phyloP scores from a whole-genome alignment of 2,888 invertebrate species.

The Chrysina gloriosa region DNA sequence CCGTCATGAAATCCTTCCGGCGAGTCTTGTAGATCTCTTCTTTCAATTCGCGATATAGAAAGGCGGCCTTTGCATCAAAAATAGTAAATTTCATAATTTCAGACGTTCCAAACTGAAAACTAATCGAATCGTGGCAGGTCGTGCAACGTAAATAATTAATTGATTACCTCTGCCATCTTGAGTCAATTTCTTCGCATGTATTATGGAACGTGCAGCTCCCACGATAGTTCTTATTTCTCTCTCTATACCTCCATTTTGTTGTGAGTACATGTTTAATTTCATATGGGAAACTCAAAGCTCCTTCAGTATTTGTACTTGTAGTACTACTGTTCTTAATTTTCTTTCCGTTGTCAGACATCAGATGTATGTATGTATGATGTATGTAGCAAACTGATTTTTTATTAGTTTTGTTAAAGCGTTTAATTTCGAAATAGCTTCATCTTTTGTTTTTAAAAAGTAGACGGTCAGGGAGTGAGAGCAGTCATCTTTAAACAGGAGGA shows the following conservation, averaged over 20 bases:
- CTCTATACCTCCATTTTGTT: conserved; percentile 60
- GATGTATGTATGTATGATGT: conserved; percentile 46
- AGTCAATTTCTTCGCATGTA: conserved; percentile 50
- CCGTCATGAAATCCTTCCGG: conserved; percentile 19
- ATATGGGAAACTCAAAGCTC: background rate
- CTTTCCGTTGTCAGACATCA: conserved; percentile 37
- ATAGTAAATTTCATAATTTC: conserved; percentile 42
- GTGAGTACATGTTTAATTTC: conserved; percentile 53
- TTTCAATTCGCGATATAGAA: conserved; percentile 30
- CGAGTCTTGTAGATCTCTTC: conserved; percentile 17
- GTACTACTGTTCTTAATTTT: conserved; percentile 1
- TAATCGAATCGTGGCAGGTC: conserved; percentile 49
- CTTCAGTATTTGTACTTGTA: background rate
- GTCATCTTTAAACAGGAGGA: conserved; percentile 46
- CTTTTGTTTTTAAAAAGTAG: conserved; percentile 50
- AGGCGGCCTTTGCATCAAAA: conserved; percentile 47
- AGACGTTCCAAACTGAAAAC: conserved; percentile 50
- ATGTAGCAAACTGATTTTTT: conserved; percentile 53
- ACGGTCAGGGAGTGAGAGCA: conserved; percentile 40
- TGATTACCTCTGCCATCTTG: conserved; percentile 56
- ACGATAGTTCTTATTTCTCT: conserved; percentile 56
- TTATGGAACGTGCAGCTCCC: conserved; percentile 54
- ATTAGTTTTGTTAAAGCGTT: conserved; percentile 46
- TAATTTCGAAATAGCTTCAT: conserved; percentile 42
- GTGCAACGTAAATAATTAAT: conserved; percentile 50